Conservation (phyloP, 2,113 vertebrate genomes). For the Chaetorhynchus papuensis region DNA sequence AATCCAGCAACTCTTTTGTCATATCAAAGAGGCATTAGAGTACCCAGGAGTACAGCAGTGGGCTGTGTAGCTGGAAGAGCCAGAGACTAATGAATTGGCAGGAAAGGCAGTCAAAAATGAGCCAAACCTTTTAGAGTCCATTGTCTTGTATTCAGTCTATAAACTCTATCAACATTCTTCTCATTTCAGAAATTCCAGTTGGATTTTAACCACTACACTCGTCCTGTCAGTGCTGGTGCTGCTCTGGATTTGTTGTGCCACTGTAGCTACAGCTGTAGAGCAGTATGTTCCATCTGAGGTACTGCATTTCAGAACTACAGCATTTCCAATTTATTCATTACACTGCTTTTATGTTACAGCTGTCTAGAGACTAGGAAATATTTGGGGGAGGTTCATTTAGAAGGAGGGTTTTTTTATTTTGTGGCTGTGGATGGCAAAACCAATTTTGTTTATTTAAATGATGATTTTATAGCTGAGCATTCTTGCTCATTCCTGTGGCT, state of each 20-base stretch:
- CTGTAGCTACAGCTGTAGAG: conserved; percentile 94
- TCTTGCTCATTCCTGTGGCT: neutral
- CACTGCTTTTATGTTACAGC: neutral
- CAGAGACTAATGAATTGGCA: neutral
- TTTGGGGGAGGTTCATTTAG: neutral
- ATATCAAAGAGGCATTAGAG: neutral
- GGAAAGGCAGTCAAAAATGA: neutral
- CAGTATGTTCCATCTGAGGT: conserved; percentile 94
- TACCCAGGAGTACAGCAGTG: neutral
- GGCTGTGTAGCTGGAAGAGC: neutral
- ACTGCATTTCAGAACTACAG: neutral
- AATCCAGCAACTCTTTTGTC: neutral
- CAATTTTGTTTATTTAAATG: neutral
- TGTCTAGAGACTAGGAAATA: neutral
- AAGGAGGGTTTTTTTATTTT: neutral
- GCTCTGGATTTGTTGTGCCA: conserved; percentile 97
- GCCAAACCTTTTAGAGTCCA: neutral
- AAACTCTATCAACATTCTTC: neutral
- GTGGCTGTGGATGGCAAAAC: neutral
- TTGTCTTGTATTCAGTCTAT: neutral
- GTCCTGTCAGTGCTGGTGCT: conserved; percentile 90
- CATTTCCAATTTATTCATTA: neutral
- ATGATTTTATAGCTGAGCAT: neutral
- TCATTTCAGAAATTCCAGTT: conserved; percentile 86
- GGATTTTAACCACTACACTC: conserved; percentile 91